These are phyloP conservation scores for Trematocara marginatum DNA, from an alignment of 2,113 vertebrate genomes.

Conservation along the genomic window DNA sequence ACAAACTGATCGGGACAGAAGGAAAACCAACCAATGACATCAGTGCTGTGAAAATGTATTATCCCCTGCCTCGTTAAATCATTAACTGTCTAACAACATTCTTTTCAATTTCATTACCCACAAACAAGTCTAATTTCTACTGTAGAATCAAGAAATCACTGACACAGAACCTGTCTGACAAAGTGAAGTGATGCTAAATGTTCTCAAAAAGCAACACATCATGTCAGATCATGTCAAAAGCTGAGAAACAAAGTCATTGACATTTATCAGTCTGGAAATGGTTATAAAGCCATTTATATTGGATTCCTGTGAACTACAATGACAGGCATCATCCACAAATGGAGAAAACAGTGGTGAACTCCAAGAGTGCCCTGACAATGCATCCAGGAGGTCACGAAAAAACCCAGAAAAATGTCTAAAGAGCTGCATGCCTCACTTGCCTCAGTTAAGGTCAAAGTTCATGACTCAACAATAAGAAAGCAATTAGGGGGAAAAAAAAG, in stretches of 20 bases:
- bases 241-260: not conserved
- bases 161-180: not conserved
- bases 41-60: not conserved
- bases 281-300: not conserved
- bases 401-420: not conserved
- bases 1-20: not conserved
- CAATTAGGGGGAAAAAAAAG: not conserved
- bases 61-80: not conserved
- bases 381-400: not conserved
- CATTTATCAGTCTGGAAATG: not conserved
- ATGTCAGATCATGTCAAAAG: not conserved
- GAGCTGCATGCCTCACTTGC: not conserved
- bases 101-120: not conserved
- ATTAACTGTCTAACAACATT: not conserved
- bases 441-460: not conserved
- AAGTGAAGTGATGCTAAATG: not conserved
- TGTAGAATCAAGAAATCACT: not conserved
- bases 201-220: not conserved
- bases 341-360: not conserved
- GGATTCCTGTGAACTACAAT: not conserved
- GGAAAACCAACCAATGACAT: not conserved
- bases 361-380: not conserved
- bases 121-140: not conserved
- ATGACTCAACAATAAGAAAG: not conserved
- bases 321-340: not conserved